Evolutionary conservation across 92 coral and sea anemone genomes (phyloP), one percentile per base, ranked within the genome.

Genomic region (Paragorgia papillata): DNA sequence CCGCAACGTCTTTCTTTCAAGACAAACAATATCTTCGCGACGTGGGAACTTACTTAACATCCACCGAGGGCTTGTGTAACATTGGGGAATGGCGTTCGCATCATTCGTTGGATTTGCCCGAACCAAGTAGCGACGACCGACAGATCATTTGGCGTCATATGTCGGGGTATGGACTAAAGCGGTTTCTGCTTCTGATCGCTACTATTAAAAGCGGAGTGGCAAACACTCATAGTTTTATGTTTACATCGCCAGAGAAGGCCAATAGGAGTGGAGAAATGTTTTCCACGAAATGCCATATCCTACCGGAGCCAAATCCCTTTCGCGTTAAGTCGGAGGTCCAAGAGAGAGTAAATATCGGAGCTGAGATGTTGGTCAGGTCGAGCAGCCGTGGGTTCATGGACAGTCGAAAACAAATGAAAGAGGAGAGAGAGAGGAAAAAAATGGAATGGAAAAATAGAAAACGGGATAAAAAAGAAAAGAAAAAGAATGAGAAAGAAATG

Each of bases 231-330:
- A 43, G 68, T 3, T 62, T 31, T 18, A 62, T 62, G 44, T 62
- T 62, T 31, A 62, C 68, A 62, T 39, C 68, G 68, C 68, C 44
- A 14, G 48, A 7, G 21, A 62, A 62, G 1, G 46, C 12, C 20
- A 18, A 25, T 15, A n/a, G 7, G 21, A 7, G 17, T 30, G 68
- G 68, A 8, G 48, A 30, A n/a, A 62, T 62, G 68, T 5, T 21
- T 2, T 21, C 22, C 7, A 22, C 32, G 18, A 39, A 8, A 62
- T 31, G 26, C 39, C 39, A 43, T 20, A 21, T n/a, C 17, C 68
- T 62, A 25, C 19, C 7, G 14, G 68, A 43, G 19, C 68, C 68
- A 43, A 62, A 62, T 62, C 68, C 68, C 26, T 62, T 9, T 25
- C 68, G 68, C 19, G 17, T 7, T 0, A 39, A 62, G 0, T 0